Evolutionary conservation across 2,113 vertebrate species (phyloP).

Genomic region (Thryonomys swinderianus): DNA sequence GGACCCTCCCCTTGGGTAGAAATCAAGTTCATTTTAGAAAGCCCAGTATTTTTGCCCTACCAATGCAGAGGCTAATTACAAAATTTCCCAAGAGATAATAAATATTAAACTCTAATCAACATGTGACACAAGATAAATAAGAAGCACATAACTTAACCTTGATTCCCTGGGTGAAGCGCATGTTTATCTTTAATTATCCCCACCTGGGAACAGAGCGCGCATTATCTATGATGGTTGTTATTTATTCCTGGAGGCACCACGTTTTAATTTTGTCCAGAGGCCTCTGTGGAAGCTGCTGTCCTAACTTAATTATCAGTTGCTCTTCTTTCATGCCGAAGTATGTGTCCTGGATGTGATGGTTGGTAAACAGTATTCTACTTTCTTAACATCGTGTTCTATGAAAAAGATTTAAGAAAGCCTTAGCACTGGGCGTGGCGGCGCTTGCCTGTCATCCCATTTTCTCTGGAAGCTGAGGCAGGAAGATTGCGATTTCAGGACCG

Average conservation of each 20-base stretch:
- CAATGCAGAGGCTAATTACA: constrained; percentile 75
- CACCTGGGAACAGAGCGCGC: constrained; percentile 59
- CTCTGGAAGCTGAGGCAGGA: not conserved
- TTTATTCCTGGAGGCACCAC: constrained; percentile 43
- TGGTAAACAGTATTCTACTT: constrained; percentile 19
- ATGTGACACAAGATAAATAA: constrained; percentile 73
- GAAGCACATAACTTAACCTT: constrained; percentile 69
- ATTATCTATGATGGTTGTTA: constrained; percentile 44
- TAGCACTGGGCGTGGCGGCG: not conserved
- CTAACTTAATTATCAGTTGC: constrained; percentile 55
- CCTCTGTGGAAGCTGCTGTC: constrained; percentile 7
- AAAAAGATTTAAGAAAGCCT: constrained; percentile 23
- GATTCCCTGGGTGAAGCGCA: constrained; percentile 62
- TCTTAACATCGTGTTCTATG: constrained; percentile 48
- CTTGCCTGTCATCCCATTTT: not conserved
- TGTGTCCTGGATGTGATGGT: not conserved
- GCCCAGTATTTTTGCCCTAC: constrained; percentile 57
- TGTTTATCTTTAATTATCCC: constrained; percentile 75
- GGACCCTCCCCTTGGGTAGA: constrained; percentile 74
- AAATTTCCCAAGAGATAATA: constrained; percentile 78
- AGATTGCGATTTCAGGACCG: not conserved
- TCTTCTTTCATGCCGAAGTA: constrained; percentile 20
- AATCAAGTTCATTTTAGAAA: constrained; percentile 79
- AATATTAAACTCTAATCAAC: constrained; percentile 78
- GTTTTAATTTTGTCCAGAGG: constrained; percentile 38